Evolutionary conservation across 2,797 vertebrate genomes (phyloP).

Genomic region (Scomberomorus guttatus): DNA sequence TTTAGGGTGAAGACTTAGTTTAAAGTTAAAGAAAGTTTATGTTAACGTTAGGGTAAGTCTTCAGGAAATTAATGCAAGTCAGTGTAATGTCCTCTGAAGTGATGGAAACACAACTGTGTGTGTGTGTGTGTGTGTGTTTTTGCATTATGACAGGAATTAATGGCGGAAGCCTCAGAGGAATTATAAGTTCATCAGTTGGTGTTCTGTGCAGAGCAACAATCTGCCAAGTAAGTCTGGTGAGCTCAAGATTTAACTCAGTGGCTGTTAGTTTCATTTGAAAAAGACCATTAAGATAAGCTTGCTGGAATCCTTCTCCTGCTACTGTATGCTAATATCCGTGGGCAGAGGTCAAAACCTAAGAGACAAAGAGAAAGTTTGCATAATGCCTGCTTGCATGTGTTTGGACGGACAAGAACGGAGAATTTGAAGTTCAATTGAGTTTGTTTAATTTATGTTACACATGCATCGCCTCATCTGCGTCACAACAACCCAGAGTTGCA

Average conservation of each 20-base stretch:
- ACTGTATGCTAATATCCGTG: conserved; percentile 40
- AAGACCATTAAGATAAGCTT: conserved; percentile 47
- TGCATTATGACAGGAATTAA: conserved; percentile 40
- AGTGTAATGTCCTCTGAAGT: no score
- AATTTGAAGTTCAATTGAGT: background rate
- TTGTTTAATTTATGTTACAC: background rate
- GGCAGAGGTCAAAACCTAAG: conserved; percentile 28
- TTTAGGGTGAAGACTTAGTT: no score
- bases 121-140: background rate
- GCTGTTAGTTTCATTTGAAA: conserved; percentile 25
- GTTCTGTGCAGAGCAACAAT: conserved; percentile 34
- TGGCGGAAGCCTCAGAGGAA: conserved; percentile 23
- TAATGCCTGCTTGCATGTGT: background rate
- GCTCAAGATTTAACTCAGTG: conserved; percentile 31
- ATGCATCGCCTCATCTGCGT: background rate
- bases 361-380: conserved; percentile 14
- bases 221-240: conserved; percentile 30
- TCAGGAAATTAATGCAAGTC: no score
- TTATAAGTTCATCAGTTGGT: conserved; percentile 46
- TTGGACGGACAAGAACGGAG: no score
- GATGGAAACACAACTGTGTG: background rate
- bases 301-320: conserved; percentile 10
- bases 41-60: no score
- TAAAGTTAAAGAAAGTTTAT: no score
- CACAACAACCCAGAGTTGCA: background rate